A percentile compares a stretch with the other conserved stretches of the same genome.
phyloP scores from a whole-genome alignment of 1,140 invertebrate genomes.

The Bursaphelenchus mucronatus region DNA sequence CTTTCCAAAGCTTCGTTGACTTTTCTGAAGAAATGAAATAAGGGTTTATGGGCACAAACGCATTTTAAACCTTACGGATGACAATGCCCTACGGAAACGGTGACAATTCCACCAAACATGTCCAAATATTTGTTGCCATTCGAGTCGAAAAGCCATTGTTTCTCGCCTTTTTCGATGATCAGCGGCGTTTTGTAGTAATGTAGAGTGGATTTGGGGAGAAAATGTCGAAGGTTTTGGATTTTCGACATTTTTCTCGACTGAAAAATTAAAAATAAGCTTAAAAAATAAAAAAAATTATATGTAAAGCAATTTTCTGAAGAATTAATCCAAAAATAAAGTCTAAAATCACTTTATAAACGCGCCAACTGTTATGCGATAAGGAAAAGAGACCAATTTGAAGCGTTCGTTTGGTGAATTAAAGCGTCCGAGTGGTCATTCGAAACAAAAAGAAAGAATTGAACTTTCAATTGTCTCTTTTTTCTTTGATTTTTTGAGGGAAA shows the following conservation, averaged over 20 bases:
- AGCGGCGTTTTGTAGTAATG: conserved; percentile 79
- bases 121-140: conserved; percentile 82
- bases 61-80: conserved; percentile 76
- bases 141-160: conserved; percentile 87
- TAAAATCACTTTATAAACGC: too few species aligned
- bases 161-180: conserved; percentile 76
- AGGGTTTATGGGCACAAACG: conserved; percentile 65
- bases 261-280: too few species aligned
- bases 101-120: conserved; percentile 85
- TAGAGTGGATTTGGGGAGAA: conserved; percentile 67
- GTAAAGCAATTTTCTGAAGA: too few species aligned
- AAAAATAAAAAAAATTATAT: too few species aligned
- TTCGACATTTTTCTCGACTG: conserved; percentile 26
- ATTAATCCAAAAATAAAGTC: too few species aligned
- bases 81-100: conserved; percentile 92
- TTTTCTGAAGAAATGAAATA: conserved; percentile 56
- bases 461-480: too few species aligned
- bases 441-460: too few species aligned
- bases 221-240: conserved; percentile 32
- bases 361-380: too few species aligned
- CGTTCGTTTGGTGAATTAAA: too few species aligned
- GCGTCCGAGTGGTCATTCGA: too few species aligned
- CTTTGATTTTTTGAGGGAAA: too few species aligned
- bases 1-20: conserved; percentile 72
- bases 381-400: too few species aligned